Percentiles rank a stretch among this genome's conserved stretches.
Conservation (phyloP, 2,888 invertebrate species). For the Drosophila tripunctata region DNA sequence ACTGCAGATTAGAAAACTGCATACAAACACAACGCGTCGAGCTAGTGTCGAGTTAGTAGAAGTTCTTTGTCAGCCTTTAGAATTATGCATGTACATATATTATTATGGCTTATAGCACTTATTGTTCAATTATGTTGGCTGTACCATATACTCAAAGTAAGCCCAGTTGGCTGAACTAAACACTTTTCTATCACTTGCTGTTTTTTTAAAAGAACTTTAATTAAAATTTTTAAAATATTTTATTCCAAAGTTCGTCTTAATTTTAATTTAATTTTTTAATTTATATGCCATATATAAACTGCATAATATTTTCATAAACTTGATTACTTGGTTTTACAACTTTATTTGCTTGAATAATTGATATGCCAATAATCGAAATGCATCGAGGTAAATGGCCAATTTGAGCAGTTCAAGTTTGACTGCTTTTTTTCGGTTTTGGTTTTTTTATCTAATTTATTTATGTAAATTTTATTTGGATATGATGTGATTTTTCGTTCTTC, state of each 20-base stretch:
- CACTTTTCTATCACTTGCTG: not conserved
- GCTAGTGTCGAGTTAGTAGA: not conserved
- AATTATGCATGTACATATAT: not conserved
- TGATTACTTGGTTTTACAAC: not conserved
- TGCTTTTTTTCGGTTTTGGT: too few relatives aligned
- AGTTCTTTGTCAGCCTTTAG: not conserved
- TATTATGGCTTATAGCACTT: too few relatives aligned
- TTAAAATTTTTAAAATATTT: not conserved
- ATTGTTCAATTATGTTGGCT: not conserved
- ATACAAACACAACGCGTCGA: not conserved
- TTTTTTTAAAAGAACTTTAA: not conserved
- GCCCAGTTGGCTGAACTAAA: not conserved
- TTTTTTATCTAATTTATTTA: not conserved
- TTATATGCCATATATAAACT: not conserved
- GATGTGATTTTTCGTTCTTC: not conserved
- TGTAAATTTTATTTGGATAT: not conserved
- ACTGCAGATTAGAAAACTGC: constrained; percentile 48
- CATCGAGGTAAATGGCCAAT: not conserved
- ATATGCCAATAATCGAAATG: not conserved
- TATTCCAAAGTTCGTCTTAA: not conserved
- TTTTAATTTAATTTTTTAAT: too few relatives aligned
- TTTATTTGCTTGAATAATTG: not conserved
- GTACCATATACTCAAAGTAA: not conserved
- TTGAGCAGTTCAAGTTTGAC: not conserved
- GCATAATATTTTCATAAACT: not conserved